Base-by-base conservation (phyloP, 2,113 vertebrate species). In the Syngnathus scovelli region DNA sequence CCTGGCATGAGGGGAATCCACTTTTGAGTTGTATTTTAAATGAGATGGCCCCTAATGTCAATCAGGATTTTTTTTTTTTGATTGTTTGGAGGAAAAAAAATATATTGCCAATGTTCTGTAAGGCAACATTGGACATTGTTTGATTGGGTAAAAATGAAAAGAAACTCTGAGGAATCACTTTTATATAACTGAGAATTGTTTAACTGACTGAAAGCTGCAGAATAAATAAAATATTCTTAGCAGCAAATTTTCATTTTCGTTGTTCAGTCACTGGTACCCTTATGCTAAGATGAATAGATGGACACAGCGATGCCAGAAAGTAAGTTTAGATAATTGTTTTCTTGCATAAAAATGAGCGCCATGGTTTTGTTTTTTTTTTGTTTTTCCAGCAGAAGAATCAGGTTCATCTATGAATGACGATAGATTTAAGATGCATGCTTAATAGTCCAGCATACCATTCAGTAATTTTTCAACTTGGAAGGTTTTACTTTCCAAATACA, bases 1-100 rank as follows among this genome's bases (percentile, higher is more conserved):
- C 69, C 52, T 70, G 33, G 59, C 73, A 23, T 7, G 37, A 66
- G 58, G 62, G 49, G 5, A 74, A 52, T 75, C 71, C 61, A 6
- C 33, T 61, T 64, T 64, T 71, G 54, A 74, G 49, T 69, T 77
- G 37, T n/a, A 33, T 81, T 75, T 18, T 43, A 48, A 6, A 55
- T 51, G 19, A 27, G 49, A 46, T 52, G 49, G 49, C 7, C 37
- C 36, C 41, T 1, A 1, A 5, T 0, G 7, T 72, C 48, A 36
- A 4, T 54, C 0, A 6, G 55, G 12, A 16, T 18, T 67, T 36
- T 5, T 49, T 61, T 23, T 46, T 66, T 33, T 43, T 1, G 36
- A 5, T 66, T 12, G 27, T 64, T 19, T 15, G 54, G 23, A 13
- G 6, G 23, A 33, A 63, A 41, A 41, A 51, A 23, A 46, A 52